Evolutionary conservation across 2,888 invertebrate genomes (phyloP).

Genomic region (Beris morrisii): DNA sequence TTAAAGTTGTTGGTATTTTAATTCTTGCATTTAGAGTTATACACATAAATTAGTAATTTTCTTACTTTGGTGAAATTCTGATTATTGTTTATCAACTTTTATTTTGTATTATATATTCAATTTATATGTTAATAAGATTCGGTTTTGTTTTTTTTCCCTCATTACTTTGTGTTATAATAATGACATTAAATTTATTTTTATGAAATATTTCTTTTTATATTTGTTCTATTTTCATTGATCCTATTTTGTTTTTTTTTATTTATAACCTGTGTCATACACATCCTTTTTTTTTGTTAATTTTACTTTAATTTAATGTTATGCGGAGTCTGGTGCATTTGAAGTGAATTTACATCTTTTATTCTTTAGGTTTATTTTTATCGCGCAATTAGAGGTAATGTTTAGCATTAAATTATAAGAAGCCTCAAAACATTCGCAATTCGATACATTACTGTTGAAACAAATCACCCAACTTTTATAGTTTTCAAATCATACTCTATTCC

Average conservation of each 20-base stretch:
- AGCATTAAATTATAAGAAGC: not conserved
- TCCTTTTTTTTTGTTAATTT: constrained; percentile 17
- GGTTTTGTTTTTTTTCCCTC: constrained; percentile 12
- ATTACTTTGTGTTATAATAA: constrained; percentile 27
- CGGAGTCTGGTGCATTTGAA: too few relatives aligned
- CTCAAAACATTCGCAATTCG: too few relatives aligned
- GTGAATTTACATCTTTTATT: constrained; percentile 5
- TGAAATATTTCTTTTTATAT: constrained; percentile 7
- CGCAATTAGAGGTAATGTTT: not conserved
- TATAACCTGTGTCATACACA: not conserved
- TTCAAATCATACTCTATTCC: not conserved
- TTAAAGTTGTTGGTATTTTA: not conserved
- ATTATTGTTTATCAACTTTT: constrained; percentile 18
- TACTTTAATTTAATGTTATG: too few relatives aligned
- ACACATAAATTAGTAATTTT: not conserved
- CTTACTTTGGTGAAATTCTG: not conserved
- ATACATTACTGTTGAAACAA: too few relatives aligned
- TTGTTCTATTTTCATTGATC: constrained; percentile 33
- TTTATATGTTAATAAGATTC: not conserved
- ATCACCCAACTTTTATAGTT: not conserved
- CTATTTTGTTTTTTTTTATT: constrained; percentile 30
- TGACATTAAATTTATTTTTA: constrained; percentile 7
- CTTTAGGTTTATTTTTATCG: not conserved
- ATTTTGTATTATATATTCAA: constrained; percentile 10
- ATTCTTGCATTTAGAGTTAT: not conserved